phyloP scores from a whole-genome alignment of 2,888 invertebrate genomes.

The Lasiommata megera region DNA sequence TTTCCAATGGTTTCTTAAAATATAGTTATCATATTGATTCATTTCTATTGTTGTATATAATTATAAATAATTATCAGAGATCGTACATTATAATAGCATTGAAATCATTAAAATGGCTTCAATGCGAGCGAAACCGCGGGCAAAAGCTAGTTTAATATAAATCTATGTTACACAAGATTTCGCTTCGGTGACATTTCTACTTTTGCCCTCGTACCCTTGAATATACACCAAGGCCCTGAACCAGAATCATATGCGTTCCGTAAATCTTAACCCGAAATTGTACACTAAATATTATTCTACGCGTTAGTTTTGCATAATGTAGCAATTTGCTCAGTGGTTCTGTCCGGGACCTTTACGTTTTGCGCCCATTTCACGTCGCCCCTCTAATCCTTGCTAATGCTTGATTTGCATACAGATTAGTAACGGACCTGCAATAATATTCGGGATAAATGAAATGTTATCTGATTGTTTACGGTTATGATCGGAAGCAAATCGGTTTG shows the following conservation, averaged over 20 bases:
- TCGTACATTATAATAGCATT: no score
- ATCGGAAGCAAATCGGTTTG: background rate
- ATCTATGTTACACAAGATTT: no score
- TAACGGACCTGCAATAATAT: background rate
- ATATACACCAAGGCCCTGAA: background rate
- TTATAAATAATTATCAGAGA: no score
- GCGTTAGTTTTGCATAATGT: conserved; percentile 33
- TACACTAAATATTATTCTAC: conserved; percentile 17
- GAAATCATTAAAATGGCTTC: no score
- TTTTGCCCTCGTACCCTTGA: no score
- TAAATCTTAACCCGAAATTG: background rate
- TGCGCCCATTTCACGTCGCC: conserved; percentile 20
- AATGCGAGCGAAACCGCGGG: no score
- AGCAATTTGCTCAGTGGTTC: conserved; percentile 30
- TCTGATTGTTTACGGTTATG: conserved; percentile 4
- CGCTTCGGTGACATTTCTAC: no score
- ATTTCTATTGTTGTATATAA: no score
- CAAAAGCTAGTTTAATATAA: no score
- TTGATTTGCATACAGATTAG: conserved; percentile 29
- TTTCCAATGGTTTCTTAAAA: no score
- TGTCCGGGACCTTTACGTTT: conserved; percentile 25
- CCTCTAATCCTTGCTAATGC: conserved; percentile 31
- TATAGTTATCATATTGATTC: no score
- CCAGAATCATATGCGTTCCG: background rate
- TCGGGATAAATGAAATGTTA: background rate